Base-by-base conservation (phyloP, 2,888 invertebrate species). In the Xestia sexstrigata region DNA sequence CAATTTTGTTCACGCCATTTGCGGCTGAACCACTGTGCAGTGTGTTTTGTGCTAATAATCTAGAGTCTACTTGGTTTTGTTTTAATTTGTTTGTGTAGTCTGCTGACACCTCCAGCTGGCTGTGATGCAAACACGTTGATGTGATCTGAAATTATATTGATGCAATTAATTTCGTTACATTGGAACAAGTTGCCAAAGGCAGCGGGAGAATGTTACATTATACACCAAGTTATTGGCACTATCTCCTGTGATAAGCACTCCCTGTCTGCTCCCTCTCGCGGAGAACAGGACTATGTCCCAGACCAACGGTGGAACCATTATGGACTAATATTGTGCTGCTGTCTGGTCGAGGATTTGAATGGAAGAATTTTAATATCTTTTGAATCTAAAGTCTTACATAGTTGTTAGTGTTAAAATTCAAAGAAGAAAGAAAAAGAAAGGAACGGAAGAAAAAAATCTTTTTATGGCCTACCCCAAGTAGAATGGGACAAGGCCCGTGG, bases 71-170 rank as follows among this genome's bases (percentile, higher is more conserved):
- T 68, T 84, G 82, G 65, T 90, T 89, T 79, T 88, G 81, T 81
- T 91, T 91, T 70, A 90, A 69, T 65, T 84, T 85, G 60, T 88
- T 88, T 8, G 88, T 86, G 86, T 92, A 91, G 15, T 92, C 90
- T 30, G 93, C 80, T 9, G 94, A 88, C n/a, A 96, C 92, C 83
- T 96, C 96, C 13, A 96, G 89, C 55, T 96, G 94, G 83, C 95
- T 96, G 92, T 96, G 96, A 81, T 96, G 95, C 9, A 96, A 93
- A 79, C 96, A 96, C 0, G 96, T 96, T 13, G 96, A 95, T 65
- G 94, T 95, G 70, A 91, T 88, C 96, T 96, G 94, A 11, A 92
- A 92, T 30, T 71, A 79, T 20, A 35, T 58, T 35, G 20, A n/a
- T 15, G 75, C n/a, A 26, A 45, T 74, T 45, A 55, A 15, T 20